Base-by-base conservation (phyloP, 2,113 vertebrate species). In the Dicrurus megarhynchus region DNA sequence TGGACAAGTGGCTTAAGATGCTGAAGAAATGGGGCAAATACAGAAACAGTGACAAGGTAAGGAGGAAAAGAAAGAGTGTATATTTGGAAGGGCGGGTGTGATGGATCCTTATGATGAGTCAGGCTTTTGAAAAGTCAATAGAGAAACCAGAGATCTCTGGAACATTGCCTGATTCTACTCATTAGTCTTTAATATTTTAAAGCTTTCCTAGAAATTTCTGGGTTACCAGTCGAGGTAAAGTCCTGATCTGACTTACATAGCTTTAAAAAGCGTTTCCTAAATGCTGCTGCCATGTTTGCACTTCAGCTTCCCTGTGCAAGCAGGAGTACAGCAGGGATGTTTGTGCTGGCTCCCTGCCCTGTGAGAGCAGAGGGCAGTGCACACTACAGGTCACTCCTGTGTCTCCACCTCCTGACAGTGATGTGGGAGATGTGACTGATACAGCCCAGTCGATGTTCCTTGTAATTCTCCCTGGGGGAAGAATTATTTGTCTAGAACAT, bases 1-100 rank as follows among this genome's bases (percentile, higher is more conserved):
- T 98, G 91, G 98, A 98, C 93, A 99, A 99, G 97, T 99, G 99
- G 99, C 90, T 99, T 49, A 99, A 99, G 98, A 99, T 99, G 99
- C 97, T 99, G 94, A 99, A 98, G 97, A 99, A 98, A 55, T 99
- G 99, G 99, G 84, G 98, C 46, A 99, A 99, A 95, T 99, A 99
- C 97, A 98, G 95, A 74, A 98, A 97, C 97, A 99, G 98, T 91
- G 99, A 99, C 57, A 99, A 99, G 98, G 99, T 99, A 60, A 83
- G 97, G 52, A 87, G 77, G 27, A 71, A 53, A 74, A 85, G 64
- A 65, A 71, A 24, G 39, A 56, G 37, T 20, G 8, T 1, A 1
- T 41, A 41, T 52, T 19, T 1, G 2, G 61, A 49, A 39, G 32
- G 18, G 4, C 0, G 1, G 19, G 7, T 63, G 23, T 12, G 32